Evolutionary conservation across 2,888 invertebrate genomes (phyloP), one percentile per base, ranked within the genome.

Genomic region (Tinea semifulvella): DNA sequence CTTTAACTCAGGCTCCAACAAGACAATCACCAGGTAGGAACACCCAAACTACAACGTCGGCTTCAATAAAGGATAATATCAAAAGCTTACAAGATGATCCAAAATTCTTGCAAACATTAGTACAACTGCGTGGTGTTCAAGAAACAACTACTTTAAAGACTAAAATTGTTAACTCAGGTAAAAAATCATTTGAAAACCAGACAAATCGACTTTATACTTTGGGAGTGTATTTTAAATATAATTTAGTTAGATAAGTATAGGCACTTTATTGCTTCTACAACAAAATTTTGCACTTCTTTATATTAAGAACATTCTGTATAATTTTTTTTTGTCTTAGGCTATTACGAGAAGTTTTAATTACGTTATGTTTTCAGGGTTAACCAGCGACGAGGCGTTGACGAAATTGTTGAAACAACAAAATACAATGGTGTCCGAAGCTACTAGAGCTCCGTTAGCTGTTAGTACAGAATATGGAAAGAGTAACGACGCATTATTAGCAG

Each of bases 401-500:
- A 73, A 70, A 46, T 55, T 81, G 42, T 63, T 79, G 11, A 68
- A 69, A 48, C 68, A 73, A 50, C 56, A 64, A 8, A 65, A 72
- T 49, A 65, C 68, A 31, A 80, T 79, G 73, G 60, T 71, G 28
- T 71, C 73, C 2, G 68, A 71, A 52, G 73, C 73, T 13, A 82
- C 82, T 3, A 70, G 67, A 53, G 57, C 73, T 48, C 76, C 81
- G 44, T 56, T 75, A 17, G 68, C 74, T 10, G 53, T 82, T 47
- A 82, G 82, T 56, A 82, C 82, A 6, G 81, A 81, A 54, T 85
- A 80, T 46, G 87, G 87, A 10, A 84, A 85, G 54, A 85, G 84
- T 47, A 85, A 88, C 54, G 89, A 89, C 49, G 89, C 89, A 1
- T 68, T 90, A 49, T 73, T 90, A 18, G 89, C 89, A 1, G 87